These are phyloP conservation scores for Dusona sp. DNA, from an alignment of 2,888 invertebrate species.

Conservation along the genomic window DNA sequence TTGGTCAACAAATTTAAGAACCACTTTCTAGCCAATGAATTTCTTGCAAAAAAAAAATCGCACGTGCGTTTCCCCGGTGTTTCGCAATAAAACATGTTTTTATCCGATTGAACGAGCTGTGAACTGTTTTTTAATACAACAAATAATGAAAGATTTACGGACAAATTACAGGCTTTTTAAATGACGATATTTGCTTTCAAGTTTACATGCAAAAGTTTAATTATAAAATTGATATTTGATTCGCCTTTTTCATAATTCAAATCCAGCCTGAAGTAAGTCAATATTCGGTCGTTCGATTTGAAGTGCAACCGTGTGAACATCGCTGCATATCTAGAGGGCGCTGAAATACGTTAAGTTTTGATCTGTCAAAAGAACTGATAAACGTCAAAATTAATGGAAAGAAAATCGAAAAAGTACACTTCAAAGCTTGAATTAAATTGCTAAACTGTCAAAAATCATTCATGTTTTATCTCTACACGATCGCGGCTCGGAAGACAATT, in stretches of 20 bases:
- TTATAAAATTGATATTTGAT: too few species aligned
- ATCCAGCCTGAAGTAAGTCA: background rate
- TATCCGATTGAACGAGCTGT: background rate
- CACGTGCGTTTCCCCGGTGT: constrained; percentile 18
- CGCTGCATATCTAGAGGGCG: background rate
- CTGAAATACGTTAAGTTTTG: background rate
- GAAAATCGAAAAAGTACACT: background rate
- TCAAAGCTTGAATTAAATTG: background rate
- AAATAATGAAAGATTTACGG: background rate
- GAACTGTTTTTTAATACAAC: background rate
- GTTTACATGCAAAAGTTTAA: background rate
- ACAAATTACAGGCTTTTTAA: background rate
- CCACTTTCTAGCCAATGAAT: background rate
- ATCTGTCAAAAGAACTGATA: constrained; percentile 11
- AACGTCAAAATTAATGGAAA: background rate
- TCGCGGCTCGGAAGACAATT: background rate
- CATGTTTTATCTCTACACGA: background rate
- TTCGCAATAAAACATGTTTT: background rate
- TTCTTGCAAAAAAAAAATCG: background rate
- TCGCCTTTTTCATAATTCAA: background rate
- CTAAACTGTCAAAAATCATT: background rate
- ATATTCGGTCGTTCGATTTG: background rate
- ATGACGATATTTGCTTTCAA: background rate
- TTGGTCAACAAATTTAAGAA: background rate
- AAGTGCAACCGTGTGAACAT: background rate